Evolutionary conservation across 2,888 invertebrate genomes (phyloP), one percentile per base, ranked within the genome.

Genomic region (Sarcophaga carnaria): DNA sequence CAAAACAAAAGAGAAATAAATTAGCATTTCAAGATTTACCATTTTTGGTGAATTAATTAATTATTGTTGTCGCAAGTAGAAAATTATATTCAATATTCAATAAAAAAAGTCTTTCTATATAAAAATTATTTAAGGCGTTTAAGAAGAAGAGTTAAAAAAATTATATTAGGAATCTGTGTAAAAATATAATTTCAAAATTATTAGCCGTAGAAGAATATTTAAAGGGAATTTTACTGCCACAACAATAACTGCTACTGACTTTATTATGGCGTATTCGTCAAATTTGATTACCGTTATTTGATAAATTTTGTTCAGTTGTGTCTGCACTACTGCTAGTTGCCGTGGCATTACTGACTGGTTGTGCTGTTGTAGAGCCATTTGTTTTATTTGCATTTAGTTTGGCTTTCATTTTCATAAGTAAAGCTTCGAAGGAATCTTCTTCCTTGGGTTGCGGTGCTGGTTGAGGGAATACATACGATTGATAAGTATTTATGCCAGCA

Each of bases 391-490:
- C 91, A 89, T 89, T 91, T 62, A 93, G 76, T 89, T 92, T 93
- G 25, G 92, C 92, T 85, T 93, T 93, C 25, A 93, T 91, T 89
- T 93, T 92, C 20, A 91, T 89, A 67, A 93, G 84, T 49, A 93
- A 88, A 6, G 92, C 92, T 86, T 93, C 93, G 81, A 93, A 93
- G 0, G 93, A 93, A 80, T 93, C 93, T 54, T 93, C 92, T 83
- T 90, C 88, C 54, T 89, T 90, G n/a, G 90, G 89, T 47, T 90
- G 88, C 20, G 85, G 88, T n/a, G 90, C 88, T 11, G 90, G 88
- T 88, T 92, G 91, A 3, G 92, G 91, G 85, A 90, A 91, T 78
- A 92, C 93, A 80, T 91, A 91, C 17, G 92, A 92, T 49, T 93
- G 91, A 76, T 92, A 92, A 45, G 91, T 91, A 77, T 93, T 93